Evolutionary conservation across 2,113 vertebrate genomes (phyloP), one percentile per base, ranked within the genome.

Genomic region (Tachycineta bicolor): DNA sequence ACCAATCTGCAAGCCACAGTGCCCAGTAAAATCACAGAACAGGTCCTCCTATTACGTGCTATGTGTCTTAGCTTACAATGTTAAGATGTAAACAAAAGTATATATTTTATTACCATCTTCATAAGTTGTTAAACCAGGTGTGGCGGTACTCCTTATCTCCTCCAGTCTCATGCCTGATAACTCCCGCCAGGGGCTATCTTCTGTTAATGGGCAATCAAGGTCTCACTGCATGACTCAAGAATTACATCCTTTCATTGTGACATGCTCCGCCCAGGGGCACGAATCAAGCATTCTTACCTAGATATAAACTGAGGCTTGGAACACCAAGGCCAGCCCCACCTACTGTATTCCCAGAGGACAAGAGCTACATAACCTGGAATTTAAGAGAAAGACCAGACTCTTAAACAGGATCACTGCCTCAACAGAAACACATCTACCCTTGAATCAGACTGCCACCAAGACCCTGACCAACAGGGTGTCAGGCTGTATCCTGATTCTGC

Each of bases 261-360:
- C 23, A 63, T 6, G 14, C 39, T 53, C 9, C 0, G 1, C 24
- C 31, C 39, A 34, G 14, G 14, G 24, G 5, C 5, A 64, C 9
- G 24, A 64, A 43, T 14, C 37, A 63, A 43, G 5, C 8, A 53
- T 53, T 79, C 6, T 9, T 43, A 64, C 24, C 49, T 34, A 14
- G 29, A 44, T 53, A 53, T 43, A 26, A 64, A 18, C 25, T 18
- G 39, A 53, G 11, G 6, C 3, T 64, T 28, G 31, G 37, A 34
- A 53, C 11, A 53, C 31, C 23, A 53, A 10, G 19, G 24, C 56
- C 8, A 53, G 31, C 31, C 14, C 24, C 34, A 29, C 11, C 14
- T 22, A 43, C 24, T 64, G 37, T 12, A 34, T 14, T 53, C 34
- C 22, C 12, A 62, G 28, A 50, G 17, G 34, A 50, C 16, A 62